Evolutionary conservation across 2,797 vertebrate genomes (phyloP).

Genomic region (Hyperoplus lanceolatus): DNA sequence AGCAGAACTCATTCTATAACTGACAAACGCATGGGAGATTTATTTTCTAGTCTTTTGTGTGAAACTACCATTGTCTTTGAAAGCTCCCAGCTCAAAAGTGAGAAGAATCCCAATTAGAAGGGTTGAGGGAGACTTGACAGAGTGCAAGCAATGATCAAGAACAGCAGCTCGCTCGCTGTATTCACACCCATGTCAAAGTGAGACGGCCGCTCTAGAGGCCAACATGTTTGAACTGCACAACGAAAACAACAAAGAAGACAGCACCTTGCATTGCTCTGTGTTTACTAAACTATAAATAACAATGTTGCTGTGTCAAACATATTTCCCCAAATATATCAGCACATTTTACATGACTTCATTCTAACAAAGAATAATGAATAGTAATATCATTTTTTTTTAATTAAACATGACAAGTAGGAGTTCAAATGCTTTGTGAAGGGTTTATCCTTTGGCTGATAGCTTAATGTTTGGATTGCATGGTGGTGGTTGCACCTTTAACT

Average conservation of each 20-base stretch:
- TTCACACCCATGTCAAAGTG: conserved; percentile 28
- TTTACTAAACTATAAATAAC: not conserved
- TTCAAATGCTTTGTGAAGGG: not conserved
- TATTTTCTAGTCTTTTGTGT: conserved; percentile 20
- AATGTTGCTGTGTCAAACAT: not conserved
- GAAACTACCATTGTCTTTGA: conserved; percentile 26
- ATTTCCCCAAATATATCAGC: not conserved
- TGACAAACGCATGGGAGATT: conserved; percentile 6
- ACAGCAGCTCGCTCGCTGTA: not conserved
- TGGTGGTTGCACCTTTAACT: not conserved
- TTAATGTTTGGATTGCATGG: not conserved
- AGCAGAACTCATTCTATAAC: conserved; percentile 17
- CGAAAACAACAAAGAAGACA: not conserved
- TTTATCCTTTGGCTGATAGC: not conserved
- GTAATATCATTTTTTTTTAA: not conserved
- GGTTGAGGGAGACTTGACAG: conserved; percentile 10
- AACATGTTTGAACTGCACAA: conserved; percentile 2
- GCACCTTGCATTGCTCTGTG: not conserved
- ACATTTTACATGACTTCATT: not conserved
- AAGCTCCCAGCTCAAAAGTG: conserved; percentile 14
- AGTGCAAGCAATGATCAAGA: conserved; percentile 24
- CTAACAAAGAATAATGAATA: not conserved
- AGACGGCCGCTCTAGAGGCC: conserved; percentile 8
- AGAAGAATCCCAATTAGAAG: conserved; percentile 55
- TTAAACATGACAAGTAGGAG: not conserved